Evolutionary conservation across 2,888 invertebrate genomes (phyloP).

Genomic region (Myopa tessellatipennis): DNA sequence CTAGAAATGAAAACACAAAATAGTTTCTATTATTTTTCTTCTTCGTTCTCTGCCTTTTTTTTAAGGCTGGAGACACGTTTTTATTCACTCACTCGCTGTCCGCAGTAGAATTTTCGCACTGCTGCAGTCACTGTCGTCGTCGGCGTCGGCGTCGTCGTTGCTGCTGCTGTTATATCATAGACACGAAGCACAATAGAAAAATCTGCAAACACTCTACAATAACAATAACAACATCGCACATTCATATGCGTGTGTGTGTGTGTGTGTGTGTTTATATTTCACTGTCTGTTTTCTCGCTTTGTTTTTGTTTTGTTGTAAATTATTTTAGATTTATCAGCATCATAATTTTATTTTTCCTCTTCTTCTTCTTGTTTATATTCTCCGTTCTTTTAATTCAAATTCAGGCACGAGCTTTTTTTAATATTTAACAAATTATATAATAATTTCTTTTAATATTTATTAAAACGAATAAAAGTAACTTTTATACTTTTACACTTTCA

Average conservation of each 20-base stretch:
- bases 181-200: background rate
- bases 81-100: background rate
- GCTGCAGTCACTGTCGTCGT: background rate
- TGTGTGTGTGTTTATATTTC: background rate
- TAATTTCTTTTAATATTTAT: too few relatives aligned
- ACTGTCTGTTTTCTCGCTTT: background rate
- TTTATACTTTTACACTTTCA: too few relatives aligned
- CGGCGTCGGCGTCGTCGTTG: background rate
- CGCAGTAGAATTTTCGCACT: background rate
- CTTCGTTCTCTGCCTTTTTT: background rate
- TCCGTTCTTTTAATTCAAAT: too few relatives aligned
- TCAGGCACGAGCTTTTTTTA: too few relatives aligned
- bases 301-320: background rate
- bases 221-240: background rate
- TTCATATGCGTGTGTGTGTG: background rate
- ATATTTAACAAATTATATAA: too few relatives aligned
- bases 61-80: background rate
- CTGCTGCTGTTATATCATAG: conserved; percentile 33
- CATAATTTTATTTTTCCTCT: background rate
- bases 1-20: too few relatives aligned
- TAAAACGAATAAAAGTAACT: too few relatives aligned
- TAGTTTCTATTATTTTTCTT: background rate
- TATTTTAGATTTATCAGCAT: background rate
- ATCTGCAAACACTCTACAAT: too few relatives aligned
- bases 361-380: too few relatives aligned